Evolutionary conservation across 2,888 invertebrate genomes (phyloP).

Genomic region (Acanthopleura granulata): DNA sequence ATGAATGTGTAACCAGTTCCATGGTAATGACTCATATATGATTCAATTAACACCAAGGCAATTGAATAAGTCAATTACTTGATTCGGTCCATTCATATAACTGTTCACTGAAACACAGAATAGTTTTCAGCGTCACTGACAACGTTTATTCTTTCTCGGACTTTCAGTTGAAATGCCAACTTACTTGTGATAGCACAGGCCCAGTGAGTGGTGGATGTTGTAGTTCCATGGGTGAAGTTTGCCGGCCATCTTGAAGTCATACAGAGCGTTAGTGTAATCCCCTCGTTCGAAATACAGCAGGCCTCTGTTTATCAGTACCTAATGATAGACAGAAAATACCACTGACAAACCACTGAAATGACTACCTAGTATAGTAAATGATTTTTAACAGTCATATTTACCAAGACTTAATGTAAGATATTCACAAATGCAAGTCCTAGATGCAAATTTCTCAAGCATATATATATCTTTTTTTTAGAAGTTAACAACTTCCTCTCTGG

Average conservation of each 20-base stretch:
- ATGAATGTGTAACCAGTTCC: too few species aligned
- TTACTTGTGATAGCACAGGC: conserved; percentile 68
- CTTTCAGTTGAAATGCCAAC: conserved; percentile 21
- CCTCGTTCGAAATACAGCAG: conserved; percentile 65
- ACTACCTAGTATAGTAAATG: background rate
- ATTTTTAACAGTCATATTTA: background rate
- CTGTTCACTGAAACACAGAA: too few species aligned
- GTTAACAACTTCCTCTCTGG: too few species aligned
- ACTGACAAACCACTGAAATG: background rate
- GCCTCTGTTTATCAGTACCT: conserved; percentile 68
- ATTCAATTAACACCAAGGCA: too few species aligned
- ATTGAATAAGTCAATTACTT: too few species aligned
- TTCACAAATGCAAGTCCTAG: too few species aligned
- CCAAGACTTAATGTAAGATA: background rate
- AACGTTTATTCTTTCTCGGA: too few species aligned
- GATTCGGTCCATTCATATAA: too few species aligned
- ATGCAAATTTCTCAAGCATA: too few species aligned
- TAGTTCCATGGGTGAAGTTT: conserved; percentile 56
- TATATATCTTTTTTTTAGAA: too few species aligned
- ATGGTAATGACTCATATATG: too few species aligned
- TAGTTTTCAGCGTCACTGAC: too few species aligned
- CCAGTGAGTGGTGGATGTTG: conserved; percentile 65
- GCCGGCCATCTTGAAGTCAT: conserved; percentile 66
- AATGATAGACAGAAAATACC: conserved; percentile 17
- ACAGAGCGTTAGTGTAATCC: conserved; percentile 66